Evolutionary conservation across 2,113 vertebrate genomes (phyloP).

Genomic region (Oxyura jamaicensis): DNA sequence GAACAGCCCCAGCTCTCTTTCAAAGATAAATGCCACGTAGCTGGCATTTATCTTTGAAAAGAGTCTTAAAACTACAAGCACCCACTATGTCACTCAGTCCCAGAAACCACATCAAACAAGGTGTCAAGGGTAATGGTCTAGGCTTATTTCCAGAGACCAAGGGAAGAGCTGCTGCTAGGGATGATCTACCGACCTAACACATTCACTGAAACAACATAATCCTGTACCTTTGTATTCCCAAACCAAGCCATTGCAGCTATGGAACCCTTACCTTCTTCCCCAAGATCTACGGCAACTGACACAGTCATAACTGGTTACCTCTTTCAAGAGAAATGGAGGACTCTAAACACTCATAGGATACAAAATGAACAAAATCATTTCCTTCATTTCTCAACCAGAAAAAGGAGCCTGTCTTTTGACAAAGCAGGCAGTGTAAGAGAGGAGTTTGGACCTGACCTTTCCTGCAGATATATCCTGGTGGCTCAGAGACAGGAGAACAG

Average conservation of each 20-base stretch:
- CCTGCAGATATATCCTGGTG: neutral
- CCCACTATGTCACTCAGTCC: neutral
- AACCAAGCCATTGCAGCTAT: neutral
- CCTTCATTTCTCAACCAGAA: neutral
- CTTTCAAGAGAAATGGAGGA: neutral
- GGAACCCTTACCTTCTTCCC: neutral
- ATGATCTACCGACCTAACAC: neutral
- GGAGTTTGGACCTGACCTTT: neutral
- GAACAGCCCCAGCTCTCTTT: neutral
- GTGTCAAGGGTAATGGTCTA: neutral
- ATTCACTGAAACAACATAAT: neutral
- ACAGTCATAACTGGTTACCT: neutral
- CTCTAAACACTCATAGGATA: neutral
- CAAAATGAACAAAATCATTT: neutral
- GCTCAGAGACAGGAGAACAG: neutral
- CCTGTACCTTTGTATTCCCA: neutral
- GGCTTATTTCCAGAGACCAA: neutral
- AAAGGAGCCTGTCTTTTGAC: neutral
- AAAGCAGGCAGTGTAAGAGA: neutral
- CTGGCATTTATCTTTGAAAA: neutral
- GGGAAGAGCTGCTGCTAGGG: neutral
- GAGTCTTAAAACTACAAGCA: neutral
- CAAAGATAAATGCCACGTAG: neutral
- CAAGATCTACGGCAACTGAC: neutral
- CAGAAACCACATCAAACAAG: neutral